A percentile compares a stretch with the other conserved stretches of the same genome.
phyloP scores from a whole-genome alignment of 1,140 invertebrate species.

The Pogonomyrmex californicus region DNA sequence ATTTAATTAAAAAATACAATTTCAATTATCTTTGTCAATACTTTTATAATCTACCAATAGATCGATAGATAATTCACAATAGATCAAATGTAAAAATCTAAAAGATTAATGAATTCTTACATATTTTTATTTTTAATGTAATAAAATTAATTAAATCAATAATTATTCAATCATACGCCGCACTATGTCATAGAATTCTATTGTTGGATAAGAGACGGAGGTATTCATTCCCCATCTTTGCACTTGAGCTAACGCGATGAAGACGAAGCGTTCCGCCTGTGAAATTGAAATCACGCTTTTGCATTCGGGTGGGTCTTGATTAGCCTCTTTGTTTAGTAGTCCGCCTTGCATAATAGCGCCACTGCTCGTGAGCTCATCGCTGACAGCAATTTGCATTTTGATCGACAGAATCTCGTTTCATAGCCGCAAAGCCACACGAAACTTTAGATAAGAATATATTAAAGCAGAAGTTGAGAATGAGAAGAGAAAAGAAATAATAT shows the following conservation, averaged over 20 bases:
- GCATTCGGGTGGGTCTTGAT: slow-evolving; percentile 55
- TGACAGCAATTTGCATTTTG: slow-evolving; percentile 44
- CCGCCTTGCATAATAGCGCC: slow-evolving; percentile 63
- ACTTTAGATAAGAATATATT: neutral
- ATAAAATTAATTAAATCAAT: neutral
- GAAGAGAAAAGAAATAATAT: neutral
- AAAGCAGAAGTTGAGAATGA: neutral
- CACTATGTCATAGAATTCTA: neutral
- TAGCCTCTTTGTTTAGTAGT: slow-evolving; percentile 71
- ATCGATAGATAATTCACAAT: neutral
- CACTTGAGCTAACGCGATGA: slow-evolving; percentile 36
- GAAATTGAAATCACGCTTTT: slow-evolving; percentile 70
- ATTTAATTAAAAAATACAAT: too few species aligned
- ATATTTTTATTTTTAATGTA: neutral
- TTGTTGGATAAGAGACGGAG: neutral
- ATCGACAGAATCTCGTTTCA: slow-evolving; percentile 32
- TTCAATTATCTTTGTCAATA: neutral
- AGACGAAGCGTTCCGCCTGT: slow-evolving; percentile 53
- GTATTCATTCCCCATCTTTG: slow-evolving; percentile 30
- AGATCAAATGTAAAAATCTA: neutral
- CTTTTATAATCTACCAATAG: neutral
- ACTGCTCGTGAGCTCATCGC: neutral
- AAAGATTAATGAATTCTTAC: neutral
- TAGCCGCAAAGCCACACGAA: neutral
- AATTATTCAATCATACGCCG: neutral